These are phyloP conservation scores for Gisinianus flammeolus DNA, from an alignment of 2,888 invertebrate genomes.

Conservation along the genomic window DNA sequence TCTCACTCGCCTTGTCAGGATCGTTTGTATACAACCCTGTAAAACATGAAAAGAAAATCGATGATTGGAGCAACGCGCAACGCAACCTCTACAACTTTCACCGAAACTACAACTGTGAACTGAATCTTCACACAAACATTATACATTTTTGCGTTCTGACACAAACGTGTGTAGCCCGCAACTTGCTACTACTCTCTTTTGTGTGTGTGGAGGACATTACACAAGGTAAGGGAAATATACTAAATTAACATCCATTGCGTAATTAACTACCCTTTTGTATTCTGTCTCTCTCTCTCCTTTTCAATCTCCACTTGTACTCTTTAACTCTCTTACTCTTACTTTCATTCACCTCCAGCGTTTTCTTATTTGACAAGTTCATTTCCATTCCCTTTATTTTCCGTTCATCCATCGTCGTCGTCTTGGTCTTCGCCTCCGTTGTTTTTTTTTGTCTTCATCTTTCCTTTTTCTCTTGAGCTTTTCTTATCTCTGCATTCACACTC, in stretches of 20 bases:
- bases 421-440: background rate
- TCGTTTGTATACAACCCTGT: conserved; percentile 8
- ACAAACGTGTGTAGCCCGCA: background rate
- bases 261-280: background rate
- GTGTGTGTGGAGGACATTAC: too few relatives aligned
- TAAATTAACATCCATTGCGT: too few relatives aligned
- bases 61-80: background rate
- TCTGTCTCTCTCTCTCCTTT: background rate
- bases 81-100: background rate
- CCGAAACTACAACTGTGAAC: background rate
- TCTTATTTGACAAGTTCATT: background rate
- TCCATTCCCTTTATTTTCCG: background rate
- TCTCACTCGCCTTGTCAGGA: background rate
- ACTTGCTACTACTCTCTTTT: too few relatives aligned
- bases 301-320: background rate
- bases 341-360: background rate
- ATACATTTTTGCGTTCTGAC: background rate
- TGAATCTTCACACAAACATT: background rate
- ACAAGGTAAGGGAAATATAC: too few relatives aligned
- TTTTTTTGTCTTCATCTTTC: background rate
- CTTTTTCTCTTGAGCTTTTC: background rate
- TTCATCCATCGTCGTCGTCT: background rate
- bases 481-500: background rate
- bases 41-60: conserved; percentile 19
- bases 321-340: background rate